Conservation (phyloP, 2,113 vertebrate genomes). For the Bucco capensis region DNA sequence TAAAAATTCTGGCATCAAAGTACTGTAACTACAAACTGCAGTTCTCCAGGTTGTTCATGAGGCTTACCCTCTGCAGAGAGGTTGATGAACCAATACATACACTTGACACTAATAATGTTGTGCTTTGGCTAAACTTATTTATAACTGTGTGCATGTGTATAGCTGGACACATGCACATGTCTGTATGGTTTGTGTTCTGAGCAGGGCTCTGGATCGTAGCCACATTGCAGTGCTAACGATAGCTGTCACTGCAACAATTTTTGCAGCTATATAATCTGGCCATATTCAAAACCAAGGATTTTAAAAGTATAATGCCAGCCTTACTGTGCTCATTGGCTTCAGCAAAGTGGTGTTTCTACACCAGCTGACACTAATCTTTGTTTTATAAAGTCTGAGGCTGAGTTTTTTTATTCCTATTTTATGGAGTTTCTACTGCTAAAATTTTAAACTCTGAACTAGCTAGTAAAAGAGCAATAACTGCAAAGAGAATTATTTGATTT, state of each 20-base stretch:
- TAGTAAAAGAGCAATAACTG: not conserved
- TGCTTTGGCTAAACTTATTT: slow-evolving; percentile 16
- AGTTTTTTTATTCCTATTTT: not conserved
- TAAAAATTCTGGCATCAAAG: slow-evolving; percentile 25
- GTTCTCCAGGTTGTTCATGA: not conserved
- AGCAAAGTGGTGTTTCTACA: not conserved
- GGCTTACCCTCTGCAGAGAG: not conserved
- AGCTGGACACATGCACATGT: accelerated
- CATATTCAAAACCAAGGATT: not conserved
- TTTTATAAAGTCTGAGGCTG: not conserved
- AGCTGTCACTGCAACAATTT: slow-evolving; percentile 4
- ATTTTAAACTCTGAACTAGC: not conserved
- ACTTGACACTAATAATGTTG: not conserved
- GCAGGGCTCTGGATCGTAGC: not conserved
- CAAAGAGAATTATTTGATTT: not conserved
- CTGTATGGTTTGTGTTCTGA: not conserved
- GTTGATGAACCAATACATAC: not conserved
- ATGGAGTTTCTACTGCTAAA: not conserved
- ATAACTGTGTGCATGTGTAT: not conserved
- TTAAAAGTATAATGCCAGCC: not conserved
- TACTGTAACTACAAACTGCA: not conserved
- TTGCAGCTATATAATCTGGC: not conserved
- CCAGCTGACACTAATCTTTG: not conserved
- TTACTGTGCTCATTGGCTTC: not conserved
- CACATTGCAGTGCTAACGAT: not conserved